These are phyloP conservation scores for Hofmannophila pseudospretella DNA, from an alignment of 2,888 invertebrate genomes.

Conservation along the genomic window DNA sequence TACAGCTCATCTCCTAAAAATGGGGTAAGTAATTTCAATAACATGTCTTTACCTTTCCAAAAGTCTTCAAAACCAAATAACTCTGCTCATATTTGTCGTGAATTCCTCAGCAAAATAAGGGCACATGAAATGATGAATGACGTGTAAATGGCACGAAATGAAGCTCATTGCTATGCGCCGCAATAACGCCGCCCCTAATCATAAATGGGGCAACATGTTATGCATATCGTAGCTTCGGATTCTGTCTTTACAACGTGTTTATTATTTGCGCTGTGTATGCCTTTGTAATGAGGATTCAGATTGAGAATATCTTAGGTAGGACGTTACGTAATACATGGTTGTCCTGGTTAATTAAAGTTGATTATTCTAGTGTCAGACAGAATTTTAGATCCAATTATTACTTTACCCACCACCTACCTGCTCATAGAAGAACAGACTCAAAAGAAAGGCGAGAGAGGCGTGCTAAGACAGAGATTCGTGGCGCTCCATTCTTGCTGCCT, in stretches of 20 bases:
- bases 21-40: too few species aligned
- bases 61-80: background rate
- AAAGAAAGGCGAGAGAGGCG: too few species aligned
- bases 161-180: conserved; percentile 47
- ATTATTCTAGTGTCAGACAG: too few species aligned
- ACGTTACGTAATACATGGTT: too few species aligned
- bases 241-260: conserved; percentile 3
- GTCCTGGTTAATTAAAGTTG: too few species aligned
- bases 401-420: too few species aligned
- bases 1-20: too few species aligned
- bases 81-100: conserved; percentile 9
- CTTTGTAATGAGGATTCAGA: background rate
- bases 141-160: conserved; percentile 32
- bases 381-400: too few species aligned
- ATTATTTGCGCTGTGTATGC: conserved; percentile 1
- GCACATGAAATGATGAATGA: conserved; percentile 35
- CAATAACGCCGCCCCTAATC: conserved; percentile 36
- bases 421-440: too few species aligned
- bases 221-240: conserved; percentile 10
- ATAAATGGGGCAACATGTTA: conserved; percentile 37
- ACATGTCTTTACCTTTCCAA: background rate
- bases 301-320: background rate
- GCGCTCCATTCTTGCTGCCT: too few species aligned
- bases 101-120: conserved; percentile 23
- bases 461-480: too few species aligned